Evolutionary conservation across 2,113 vertebrate genomes (phyloP).

Genomic region (Dissostichus mawsoni): DNA sequence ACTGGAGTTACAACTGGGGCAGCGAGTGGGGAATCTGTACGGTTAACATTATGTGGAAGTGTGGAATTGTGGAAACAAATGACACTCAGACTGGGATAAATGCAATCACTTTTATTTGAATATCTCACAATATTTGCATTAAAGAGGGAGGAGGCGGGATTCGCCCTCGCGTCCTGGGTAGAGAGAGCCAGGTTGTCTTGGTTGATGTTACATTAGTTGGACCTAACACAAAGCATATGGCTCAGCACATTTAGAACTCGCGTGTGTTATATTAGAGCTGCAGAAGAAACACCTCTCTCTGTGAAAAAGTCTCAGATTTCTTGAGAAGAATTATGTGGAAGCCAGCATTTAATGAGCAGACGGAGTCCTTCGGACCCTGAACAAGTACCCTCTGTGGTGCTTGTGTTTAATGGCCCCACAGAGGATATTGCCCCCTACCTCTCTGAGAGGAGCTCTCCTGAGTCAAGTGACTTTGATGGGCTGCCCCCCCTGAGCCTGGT

Average conservation of each 20-base stretch:
- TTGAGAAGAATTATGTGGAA: conserved; percentile 55
- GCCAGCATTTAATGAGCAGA: conserved; percentile 60
- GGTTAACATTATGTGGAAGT: too few species aligned
- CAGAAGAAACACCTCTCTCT: conserved; percentile 14
- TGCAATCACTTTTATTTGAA: too few species aligned
- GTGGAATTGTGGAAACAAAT: too few species aligned
- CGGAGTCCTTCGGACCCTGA: conserved; percentile 52
- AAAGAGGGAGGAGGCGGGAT: too few species aligned
- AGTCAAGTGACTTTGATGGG: conserved; percentile 81
- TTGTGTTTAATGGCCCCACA: conserved; percentile 72
- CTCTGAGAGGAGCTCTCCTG: conserved; percentile 68
- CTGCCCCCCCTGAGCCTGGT: conserved; percentile 63
- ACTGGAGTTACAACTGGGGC: too few species aligned
- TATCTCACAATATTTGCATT: too few species aligned
- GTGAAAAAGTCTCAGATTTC: conserved; percentile 50
- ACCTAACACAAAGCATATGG: background rate
- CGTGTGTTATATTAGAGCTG: conserved; percentile 3
- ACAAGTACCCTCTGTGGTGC: conserved; percentile 65
- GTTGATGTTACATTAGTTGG: background rate
- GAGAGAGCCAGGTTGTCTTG: background rate
- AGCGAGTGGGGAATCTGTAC: too few species aligned
- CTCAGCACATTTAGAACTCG: conserved; percentile 7
- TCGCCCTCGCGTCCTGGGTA: too few species aligned
- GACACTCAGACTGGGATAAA: too few species aligned
- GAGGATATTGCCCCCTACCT: conserved; percentile 68